These are phyloP conservation scores for Acrocephalus scirpaceus DNA, from an alignment of 2,797 vertebrate genomes.

Conservation along the genomic window DNA sequence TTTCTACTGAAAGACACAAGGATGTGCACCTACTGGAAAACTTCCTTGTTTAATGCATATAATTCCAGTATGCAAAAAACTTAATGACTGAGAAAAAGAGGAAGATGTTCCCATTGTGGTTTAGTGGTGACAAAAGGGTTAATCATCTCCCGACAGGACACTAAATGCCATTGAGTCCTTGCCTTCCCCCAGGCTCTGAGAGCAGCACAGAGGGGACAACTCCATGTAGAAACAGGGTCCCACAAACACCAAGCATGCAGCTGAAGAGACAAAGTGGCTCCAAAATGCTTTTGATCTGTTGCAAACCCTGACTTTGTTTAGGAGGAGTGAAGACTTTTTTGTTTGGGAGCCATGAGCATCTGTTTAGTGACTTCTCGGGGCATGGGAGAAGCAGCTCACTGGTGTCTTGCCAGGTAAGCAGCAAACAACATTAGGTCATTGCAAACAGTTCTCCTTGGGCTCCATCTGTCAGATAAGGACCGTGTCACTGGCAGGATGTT, in stretches of 20 bases:
- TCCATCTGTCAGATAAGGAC: conserved; percentile 63
- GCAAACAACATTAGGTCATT: conserved; percentile 44
- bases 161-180: background rate
- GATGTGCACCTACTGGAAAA: conserved; percentile 5
- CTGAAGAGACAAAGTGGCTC: background rate
- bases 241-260: rapidly evolving
- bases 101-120: conserved; percentile 15
- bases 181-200: background rate
- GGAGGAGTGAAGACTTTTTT: background rate
- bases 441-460: conserved; percentile 46
- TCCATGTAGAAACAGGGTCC: background rate
- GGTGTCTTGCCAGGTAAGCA: conserved; percentile 36
- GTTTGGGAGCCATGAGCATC: background rate
- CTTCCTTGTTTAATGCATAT: conserved; percentile 38
- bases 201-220: background rate
- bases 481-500: conserved; percentile 40
- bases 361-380: background rate
- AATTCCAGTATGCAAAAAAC: conserved; percentile 60
- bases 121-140: conserved; percentile 38
- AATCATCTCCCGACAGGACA: background rate
- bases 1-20: conserved; percentile 35
- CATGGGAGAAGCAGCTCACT: background rate
- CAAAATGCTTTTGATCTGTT: background rate
- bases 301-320: background rate
- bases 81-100: conserved; percentile 58